Base-by-base conservation (phyloP, 2,797 vertebrate species). In the Leptodactylus fallax region DNA sequence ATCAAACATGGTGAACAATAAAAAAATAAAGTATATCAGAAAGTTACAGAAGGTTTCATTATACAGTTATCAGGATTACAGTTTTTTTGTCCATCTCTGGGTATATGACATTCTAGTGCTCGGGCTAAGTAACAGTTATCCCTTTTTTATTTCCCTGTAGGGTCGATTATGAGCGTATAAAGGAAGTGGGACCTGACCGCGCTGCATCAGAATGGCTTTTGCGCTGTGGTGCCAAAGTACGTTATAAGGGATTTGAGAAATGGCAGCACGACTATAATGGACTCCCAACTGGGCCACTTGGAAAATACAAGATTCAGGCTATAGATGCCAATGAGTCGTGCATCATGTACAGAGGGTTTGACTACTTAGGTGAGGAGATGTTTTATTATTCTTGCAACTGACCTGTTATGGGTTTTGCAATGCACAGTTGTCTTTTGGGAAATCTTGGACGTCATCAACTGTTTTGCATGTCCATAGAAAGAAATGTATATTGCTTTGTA, bases 151-250 rank as follows among this genome's bases (percentile, higher is more conserved):
- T n/a, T 1, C 21, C 12, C 2, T 12, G 60, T 92, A 99, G 98
- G 91, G 98, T 99, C 86, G 98, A 99, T 92, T 87, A 97, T 0
- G 97, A 99, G 13, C 95, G 97, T 16, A 99, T 99, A 87, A 94
- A 93, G 72, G 94, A 95, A 0, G 95, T 96, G 0, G 98, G 98
- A 1, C 97, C 98, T 0, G 97, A 99, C 90, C 94, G 97, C 69
- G 98, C 98, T 0, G 97, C 98, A 0, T 96, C 98, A 0, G 98
- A 99, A 91, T 99, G 98, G 98, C 96, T 99, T 78, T 92, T 99
- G 90, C 96, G 98, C 9, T 99, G 98, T 1, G 98, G 98, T 0
- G 98, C 98, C 12, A 93, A 94, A 90, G 97, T 99, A 19, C 93
- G 96, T 25, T 99, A 96, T 85, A 92, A 93, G 9, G 97, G 97